A percentile compares a stretch with the other conserved stretches of the same genome.
These are phyloP conservation scores for Megalurothrips usitatus DNA, from an alignment of 2,888 invertebrate species.

Conservation along the genomic window DNA sequence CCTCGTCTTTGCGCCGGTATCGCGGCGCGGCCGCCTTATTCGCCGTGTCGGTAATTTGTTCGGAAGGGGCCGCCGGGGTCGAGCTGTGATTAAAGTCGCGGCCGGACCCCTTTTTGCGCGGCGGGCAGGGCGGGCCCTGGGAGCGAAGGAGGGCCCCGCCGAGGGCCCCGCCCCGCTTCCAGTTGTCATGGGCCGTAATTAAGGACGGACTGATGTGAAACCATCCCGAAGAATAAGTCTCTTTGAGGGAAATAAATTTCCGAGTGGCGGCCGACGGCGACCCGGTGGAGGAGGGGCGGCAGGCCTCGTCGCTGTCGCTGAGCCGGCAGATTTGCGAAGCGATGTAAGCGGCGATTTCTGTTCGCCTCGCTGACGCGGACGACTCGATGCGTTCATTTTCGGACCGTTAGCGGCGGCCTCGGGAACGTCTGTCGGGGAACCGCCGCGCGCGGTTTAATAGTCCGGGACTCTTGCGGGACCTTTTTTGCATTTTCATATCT, in stretches of 20 bases:
- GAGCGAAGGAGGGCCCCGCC: not conserved
- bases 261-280: not conserved
- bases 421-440: no score
- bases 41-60: slow-evolving; percentile 6
- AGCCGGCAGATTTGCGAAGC: no score
- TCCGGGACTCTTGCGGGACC: no score
- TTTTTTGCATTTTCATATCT: no score
- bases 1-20: no score
- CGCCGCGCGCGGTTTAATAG: no score
- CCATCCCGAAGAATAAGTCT: slow-evolving; percentile 20
- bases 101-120: not conserved
- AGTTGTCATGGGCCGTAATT: slow-evolving; percentile 26
- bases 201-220: slow-evolving; percentile 24
- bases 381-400: no score
- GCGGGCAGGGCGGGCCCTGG: not conserved
- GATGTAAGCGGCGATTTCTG: no score
- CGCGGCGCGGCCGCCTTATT: not conserved
- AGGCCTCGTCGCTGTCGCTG: no score
- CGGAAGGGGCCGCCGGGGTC: not conserved
- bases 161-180: slow-evolving; percentile 14
- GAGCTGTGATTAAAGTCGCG: slow-evolving; percentile 15
- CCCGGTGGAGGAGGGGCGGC: no score
- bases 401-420: no score
- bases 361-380: no score
- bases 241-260: slow-evolving; percentile 16